Evolutionary conservation across 1,140 invertebrate genomes (phyloP), one percentile per base, ranked within the genome.

Genomic region (Metaphire vulgaris): DNA sequence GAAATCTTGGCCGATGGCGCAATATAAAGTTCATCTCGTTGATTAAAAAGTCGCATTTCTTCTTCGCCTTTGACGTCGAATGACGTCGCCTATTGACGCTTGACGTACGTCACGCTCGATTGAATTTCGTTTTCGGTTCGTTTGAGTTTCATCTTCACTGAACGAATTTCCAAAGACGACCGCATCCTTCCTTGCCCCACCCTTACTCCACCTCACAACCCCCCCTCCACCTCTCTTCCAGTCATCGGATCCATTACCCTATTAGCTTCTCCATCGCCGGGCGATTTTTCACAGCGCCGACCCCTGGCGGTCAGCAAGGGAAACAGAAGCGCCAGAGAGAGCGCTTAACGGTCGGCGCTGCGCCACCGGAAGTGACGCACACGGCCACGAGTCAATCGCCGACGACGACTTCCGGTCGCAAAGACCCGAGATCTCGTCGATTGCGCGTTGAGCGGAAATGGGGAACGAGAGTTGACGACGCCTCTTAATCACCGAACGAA

Each of bases 21-120:
- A 56, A 56, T 56, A 56, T 56, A 56, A 56, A 56, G 41, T 56
- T 56, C 41, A 56, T 56, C 41, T 56, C 41, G 41, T 56, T 56
- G 41, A 56, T 56, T 56, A 56, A 56, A 56, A 56, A 6, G 41
- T 56, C 41, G 41, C 41, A 6, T 56, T 56, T 56, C 41, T 56
- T 56, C 41, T 6, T 56, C 41, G 41, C 41, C 41, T 21, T 56
- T 6, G 6, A 12, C 41, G 41, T 21, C 6, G 41, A 21, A 6
- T 21, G 41, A 6, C 41, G 41, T 56, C 41, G 21, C 6, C 41
- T 21, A 56, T 56, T 56, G 6, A 56, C 41, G 41, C 41, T 56
- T 6, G 6, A 12, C 41, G 41, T 21, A 56, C 21, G 6, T 6
- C 41, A 6, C 41, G 41, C 41, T 21, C 21, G 41, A 56, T 56